Evolutionary conservation across 2,113 vertebrate species (phyloP).

Genomic region (Steatornis caripensis): DNA sequence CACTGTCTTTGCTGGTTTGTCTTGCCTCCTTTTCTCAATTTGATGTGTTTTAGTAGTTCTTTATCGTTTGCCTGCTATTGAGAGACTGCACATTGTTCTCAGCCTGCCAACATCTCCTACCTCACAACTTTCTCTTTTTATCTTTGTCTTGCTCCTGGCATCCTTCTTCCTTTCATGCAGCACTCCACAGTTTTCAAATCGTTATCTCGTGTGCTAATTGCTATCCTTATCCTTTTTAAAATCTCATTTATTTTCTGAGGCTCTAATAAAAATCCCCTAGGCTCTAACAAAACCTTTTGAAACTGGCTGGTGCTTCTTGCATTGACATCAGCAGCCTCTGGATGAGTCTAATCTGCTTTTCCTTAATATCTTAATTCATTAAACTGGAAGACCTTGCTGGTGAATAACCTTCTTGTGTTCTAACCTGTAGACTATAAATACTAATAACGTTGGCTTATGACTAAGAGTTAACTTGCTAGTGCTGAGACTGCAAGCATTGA

Average conservation of each 20-base stretch:
- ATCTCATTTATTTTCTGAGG: neutral
- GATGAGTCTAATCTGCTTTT: neutral
- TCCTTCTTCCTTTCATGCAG: neutral
- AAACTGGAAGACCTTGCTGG: neutral
- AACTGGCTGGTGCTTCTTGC: neutral
- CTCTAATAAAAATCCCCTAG: neutral
- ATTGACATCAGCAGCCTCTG: neutral
- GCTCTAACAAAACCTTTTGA: neutral
- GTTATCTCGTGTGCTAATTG: neutral
- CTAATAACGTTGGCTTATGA: neutral
- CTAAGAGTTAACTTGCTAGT: neutral
- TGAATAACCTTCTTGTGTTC: neutral
- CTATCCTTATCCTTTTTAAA: neutral
- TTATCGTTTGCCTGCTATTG: neutral
- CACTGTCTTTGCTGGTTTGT: neutral
- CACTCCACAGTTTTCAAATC: neutral
- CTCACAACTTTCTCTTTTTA: neutral
- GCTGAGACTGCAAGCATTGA: neutral
- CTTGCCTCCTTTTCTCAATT: neutral
- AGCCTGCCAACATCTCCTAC: neutral
- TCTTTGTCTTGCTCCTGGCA: slow-evolving; percentile 16
- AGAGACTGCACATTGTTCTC: neutral
- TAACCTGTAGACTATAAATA: neutral
- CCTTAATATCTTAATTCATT: neutral
- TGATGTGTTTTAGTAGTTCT: neutral